These are phyloP conservation scores for Myrmecophaga tridactyla DNA, from an alignment of 2,113 vertebrate genomes.

Conservation along the genomic window DNA sequence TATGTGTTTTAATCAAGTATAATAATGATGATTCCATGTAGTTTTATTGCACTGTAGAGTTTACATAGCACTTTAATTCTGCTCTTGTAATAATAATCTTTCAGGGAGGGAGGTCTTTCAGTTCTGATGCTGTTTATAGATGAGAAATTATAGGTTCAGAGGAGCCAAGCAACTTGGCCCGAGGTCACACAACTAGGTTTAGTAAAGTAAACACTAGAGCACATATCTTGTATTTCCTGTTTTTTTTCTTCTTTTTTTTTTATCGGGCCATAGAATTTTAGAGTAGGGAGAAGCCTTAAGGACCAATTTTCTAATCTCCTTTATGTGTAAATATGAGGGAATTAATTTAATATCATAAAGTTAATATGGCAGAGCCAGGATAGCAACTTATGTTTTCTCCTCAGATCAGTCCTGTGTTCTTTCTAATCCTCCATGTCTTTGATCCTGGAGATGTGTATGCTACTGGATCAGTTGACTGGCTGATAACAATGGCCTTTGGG, in stretches of 20 bases:
- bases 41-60: slow-evolving; percentile 5
- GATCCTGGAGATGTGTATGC: slow-evolving; percentile 17
- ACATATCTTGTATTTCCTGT: not conserved
- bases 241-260: slow-evolving; percentile 38
- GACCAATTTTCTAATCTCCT: not conserved
- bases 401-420: not conserved
- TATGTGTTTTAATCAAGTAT: not conserved
- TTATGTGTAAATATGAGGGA: not conserved
- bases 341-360: slow-evolving; percentile 29
- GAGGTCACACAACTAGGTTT: slow-evolving; percentile 16
- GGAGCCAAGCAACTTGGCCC: not conserved
- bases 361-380: not conserved
- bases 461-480: slow-evolving; percentile 1
- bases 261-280: slow-evolving; percentile 27
- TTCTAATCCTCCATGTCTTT: slow-evolving; percentile 32
- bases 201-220: not conserved
- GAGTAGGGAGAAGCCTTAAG: not conserved
- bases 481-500: slow-evolving; percentile 21
- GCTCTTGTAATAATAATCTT: not conserved
- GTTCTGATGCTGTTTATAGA: slow-evolving; percentile 20
- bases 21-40: slow-evolving; percentile 29
- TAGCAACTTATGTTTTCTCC: not conserved
- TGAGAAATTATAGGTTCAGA: slow-evolving; percentile 15
- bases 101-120: slow-evolving; percentile 18
- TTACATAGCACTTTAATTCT: slow-evolving; percentile 12